Conservation (phyloP, 2,113 vertebrate genomes). For the Indri indri region DNA sequence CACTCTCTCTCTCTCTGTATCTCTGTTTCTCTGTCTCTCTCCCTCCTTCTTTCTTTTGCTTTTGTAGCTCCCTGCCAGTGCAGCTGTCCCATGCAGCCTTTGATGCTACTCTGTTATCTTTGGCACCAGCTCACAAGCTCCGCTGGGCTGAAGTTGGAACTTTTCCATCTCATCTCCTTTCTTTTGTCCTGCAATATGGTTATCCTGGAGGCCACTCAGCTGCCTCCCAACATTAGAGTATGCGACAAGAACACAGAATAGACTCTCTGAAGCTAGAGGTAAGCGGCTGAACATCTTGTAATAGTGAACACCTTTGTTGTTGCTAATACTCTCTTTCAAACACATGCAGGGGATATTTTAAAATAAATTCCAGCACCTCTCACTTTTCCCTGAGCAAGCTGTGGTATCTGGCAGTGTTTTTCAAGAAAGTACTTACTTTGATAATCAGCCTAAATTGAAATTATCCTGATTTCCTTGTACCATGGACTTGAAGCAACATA, state of each 20-base stretch:
- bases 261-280: neutral
- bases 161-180: conserved; percentile 36
- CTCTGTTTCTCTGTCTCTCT: fast-evolving
- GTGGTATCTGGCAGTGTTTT: conserved; percentile 19
- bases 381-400: neutral
- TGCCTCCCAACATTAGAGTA: neutral
- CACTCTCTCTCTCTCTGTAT: neutral
- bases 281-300: neutral
- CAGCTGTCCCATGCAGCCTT: conserved; percentile 34
- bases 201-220: neutral
- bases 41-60: neutral
- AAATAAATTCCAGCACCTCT: conserved; percentile 42
- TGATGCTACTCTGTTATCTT: conserved; percentile 57
- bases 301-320: neutral
- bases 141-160: conserved; percentile 11
- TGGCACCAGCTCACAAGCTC: neutral
- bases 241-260: neutral
- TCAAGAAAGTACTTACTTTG: conserved; percentile 44
- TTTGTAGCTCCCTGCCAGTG: conserved; percentile 27
- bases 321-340: neutral
- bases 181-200: conserved; percentile 49
- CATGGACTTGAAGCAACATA: neutral
- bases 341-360: neutral
- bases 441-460: conserved; percentile 43
- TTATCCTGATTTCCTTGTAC: neutral